Conservation (phyloP, 2,113 vertebrate genomes). For the Ptilonorhynchus violaceus region DNA sequence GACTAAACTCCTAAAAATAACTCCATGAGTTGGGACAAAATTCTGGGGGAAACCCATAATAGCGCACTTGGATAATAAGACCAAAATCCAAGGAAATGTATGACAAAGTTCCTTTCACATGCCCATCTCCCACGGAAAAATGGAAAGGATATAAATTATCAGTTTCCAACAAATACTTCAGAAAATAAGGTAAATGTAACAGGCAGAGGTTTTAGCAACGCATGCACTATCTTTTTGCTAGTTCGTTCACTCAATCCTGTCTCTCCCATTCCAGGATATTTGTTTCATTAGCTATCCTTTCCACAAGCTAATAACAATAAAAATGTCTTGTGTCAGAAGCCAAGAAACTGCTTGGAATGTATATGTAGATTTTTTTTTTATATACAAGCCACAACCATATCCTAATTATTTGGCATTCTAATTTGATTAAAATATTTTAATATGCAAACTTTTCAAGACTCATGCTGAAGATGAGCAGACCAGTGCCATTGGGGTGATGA, state of each 20-base stretch:
- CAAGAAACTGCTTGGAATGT: neutral
- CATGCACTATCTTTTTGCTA: neutral
- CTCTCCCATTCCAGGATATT: neutral
- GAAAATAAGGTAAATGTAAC: neutral
- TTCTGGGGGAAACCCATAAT: fast-evolving
- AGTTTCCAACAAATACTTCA: neutral
- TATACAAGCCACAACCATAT: neutral
- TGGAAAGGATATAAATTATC: neutral
- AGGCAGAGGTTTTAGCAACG: neutral
- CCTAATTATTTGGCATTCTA: neutral
- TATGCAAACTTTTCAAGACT: neutral
- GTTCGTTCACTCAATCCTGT: neutral
- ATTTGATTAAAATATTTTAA: neutral
- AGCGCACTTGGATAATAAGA: neutral
- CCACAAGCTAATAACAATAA: neutral
- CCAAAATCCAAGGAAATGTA: neutral
- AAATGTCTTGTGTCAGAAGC: neutral
- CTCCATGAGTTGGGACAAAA: neutral
- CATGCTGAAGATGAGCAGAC: neutral
- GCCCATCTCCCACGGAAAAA: neutral
- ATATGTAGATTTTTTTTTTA: neutral
- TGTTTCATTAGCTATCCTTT: neutral
- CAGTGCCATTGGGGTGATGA: neutral
- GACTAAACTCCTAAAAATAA: neutral
- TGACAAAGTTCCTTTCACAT: neutral